A percentile compares a stretch with the other conserved stretches of the same genome.
Evolutionary conservation across 2,797 vertebrate species (phyloP).

Genomic region (Alfaro cultratus): DNA sequence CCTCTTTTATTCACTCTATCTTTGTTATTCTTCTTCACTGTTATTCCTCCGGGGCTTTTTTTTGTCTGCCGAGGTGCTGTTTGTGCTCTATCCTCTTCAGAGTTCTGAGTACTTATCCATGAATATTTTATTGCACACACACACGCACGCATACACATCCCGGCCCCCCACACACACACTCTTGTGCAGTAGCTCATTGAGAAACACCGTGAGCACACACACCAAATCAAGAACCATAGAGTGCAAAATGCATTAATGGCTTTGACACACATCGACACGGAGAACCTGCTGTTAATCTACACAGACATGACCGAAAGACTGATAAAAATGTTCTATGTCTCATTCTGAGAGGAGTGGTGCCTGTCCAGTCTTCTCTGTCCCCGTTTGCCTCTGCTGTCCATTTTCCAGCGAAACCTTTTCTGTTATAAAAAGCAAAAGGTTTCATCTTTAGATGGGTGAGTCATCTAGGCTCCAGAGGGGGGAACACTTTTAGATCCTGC

Average conservation of each 20-base stretch:
- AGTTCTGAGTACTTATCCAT: conserved; percentile 71
- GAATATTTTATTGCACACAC: conserved; percentile 73
- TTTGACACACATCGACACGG: conserved; percentile 17
- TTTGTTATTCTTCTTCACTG: conserved; percentile 37
- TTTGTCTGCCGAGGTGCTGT: conserved; percentile 61
- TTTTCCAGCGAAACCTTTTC: not conserved
- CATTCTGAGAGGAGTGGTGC: conserved; percentile 10
- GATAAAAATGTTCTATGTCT: conserved; percentile 24
- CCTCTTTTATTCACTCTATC: conserved; percentile 36
- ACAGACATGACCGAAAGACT: conserved; percentile 39
- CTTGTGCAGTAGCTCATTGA: conserved; percentile 55
- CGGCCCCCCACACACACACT: conserved; percentile 39
- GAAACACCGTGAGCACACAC: conserved; percentile 28
- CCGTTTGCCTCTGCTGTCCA: conserved; percentile 18
- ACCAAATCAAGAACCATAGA: conserved; percentile 5
- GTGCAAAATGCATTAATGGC: conserved; percentile 39
- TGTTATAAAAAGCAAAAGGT: conserved; percentile 37
- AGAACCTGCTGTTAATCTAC: conserved; percentile 34
- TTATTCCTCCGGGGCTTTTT: conserved; percentile 52
- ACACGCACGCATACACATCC: not conserved
- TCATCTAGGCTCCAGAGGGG: conserved; percentile 37
- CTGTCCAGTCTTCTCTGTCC: conserved; percentile 11
- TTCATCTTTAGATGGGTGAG: conserved; percentile 56
- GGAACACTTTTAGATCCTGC: conserved; percentile 43
- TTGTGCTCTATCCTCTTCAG: conserved; percentile 64